A percentile compares a stretch with the other conserved stretches of the same genome.
These are phyloP conservation scores for Amblyteles armatorius DNA, from an alignment of 2,888 invertebrate species.

Conservation along the genomic window DNA sequence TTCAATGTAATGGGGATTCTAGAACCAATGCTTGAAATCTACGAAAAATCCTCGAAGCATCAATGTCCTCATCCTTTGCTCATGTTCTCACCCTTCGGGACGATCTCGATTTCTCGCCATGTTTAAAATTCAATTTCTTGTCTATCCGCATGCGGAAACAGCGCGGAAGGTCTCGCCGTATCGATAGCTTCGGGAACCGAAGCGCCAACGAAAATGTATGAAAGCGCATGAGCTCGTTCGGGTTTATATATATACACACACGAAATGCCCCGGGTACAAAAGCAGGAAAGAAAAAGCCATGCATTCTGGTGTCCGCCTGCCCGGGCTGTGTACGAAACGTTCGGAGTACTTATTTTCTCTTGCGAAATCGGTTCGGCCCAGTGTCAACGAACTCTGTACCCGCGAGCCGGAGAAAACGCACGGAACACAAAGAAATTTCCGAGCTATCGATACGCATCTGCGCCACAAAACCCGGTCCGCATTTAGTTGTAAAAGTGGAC, in stretches of 20 bases:
- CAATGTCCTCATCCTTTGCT: no score
- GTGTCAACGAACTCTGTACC: conserved; percentile 55
- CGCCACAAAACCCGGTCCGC: no score
- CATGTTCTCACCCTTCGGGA: no score
- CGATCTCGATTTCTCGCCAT: no score
- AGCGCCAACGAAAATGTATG: conserved; percentile 11
- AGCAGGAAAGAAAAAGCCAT: conserved; percentile 50
- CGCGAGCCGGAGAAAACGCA: conserved; percentile 1
- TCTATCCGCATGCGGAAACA: not conserved
- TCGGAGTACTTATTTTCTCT: conserved; percentile 65
- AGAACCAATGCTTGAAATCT: no score
- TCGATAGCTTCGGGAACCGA: not conserved
- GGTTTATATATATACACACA: not conserved
- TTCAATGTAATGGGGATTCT: no score
- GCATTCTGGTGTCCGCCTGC: conserved; percentile 56
- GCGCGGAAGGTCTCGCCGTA: not conserved
- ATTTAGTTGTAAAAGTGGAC: no score
- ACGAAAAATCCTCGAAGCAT: no score
- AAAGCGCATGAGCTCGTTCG: conserved; percentile 36
- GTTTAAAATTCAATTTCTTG: no score
- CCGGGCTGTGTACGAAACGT: conserved; percentile 25
- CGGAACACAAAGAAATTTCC: conserved; percentile 33
- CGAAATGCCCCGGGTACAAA: conserved; percentile 17
- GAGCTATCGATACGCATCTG: conserved; percentile 3
- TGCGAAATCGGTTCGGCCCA: conserved; percentile 62